phyloP scores from a whole-genome alignment of 2,888 invertebrate species.

The Mesorhabditis sp. region DNA sequence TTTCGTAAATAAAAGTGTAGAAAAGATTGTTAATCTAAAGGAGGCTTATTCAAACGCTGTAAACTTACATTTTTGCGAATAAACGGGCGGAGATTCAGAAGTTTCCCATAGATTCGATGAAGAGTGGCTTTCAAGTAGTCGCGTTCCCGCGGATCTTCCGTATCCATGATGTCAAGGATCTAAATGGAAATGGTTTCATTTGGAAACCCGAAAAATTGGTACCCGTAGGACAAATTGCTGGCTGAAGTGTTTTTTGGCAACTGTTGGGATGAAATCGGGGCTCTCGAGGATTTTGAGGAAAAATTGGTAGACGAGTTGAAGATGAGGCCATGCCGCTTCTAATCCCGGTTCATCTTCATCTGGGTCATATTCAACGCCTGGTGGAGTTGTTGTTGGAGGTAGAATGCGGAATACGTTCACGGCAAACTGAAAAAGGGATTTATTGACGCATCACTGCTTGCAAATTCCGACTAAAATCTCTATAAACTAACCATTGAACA shows the following conservation, averaged over 20 bases:
- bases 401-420: conserved; percentile 81
- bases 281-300: conserved; percentile 78
- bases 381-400: conserved; percentile 76
- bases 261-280: conserved; percentile 83
- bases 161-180: conserved; percentile 96
- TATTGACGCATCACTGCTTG: not conserved
- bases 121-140: conserved; percentile 97
- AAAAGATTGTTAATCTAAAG: conserved; percentile 98
- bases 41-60: not conserved
- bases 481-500: conserved; percentile 81
- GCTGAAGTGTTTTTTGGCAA: conserved; percentile 87
- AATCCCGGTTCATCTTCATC: conserved; percentile 87
- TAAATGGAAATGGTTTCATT: conserved; percentile 60
- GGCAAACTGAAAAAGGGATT: conserved; percentile 66
- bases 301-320: conserved; percentile 69
- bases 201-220: not conserved
- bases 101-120: conserved; percentile 98
- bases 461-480: not conserved
- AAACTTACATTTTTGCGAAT: conserved; percentile 61
- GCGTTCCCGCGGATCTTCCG: conserved; percentile 96
- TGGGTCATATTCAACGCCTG: conserved; percentile 81
- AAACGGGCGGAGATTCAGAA: conserved; percentile 85
- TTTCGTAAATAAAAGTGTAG: conserved; percentile 95
- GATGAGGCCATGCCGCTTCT: conserved; percentile 68
- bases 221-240: conserved; percentile 90